Base-by-base conservation (phyloP, 1,140 invertebrate genomes). In the Artemia franciscana region DNA sequence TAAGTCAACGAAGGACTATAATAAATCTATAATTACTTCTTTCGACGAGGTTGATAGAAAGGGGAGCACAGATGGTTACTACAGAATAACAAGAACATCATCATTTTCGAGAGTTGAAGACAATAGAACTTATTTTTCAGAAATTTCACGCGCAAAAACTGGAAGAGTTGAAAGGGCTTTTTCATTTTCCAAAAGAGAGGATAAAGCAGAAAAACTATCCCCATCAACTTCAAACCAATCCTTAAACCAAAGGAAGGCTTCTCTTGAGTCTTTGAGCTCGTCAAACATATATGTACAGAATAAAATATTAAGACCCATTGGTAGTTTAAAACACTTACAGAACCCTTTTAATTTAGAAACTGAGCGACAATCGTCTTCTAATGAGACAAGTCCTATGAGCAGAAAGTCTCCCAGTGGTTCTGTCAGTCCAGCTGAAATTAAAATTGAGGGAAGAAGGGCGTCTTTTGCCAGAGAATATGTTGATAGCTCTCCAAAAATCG, bases 1-100 rank as follows among this genome's bases (percentile, higher is more conserved):
- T 4, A 67, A 65, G 9, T 65, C 66, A 0, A 69, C 65, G 26
- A 66, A 67, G 26, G 23, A 64, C 18, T n/a, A n/a, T n/a, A n/a
- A n/a, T n/a, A n/a, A n/a, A n/a, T n/a, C n/a, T n/a, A n/a, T n/a
- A n/a, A n/a, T n/a, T n/a, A n/a, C n/a, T n/a, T n/a, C n/a, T n/a
- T 63, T 64, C 3, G 66, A 67, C 61, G 63, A 67, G 57, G 26
- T 25, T 24, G 58, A 56, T 26, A 12, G 62, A 61, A 60, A 60
- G 39, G 15, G 21, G 60, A 25, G n/a, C 59, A 58, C n/a, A 25
- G 25, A 58, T 27, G 24, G 26, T 18, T n/a, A 62, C 24, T 5
- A 57, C 59, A 27, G 5, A 15, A 30, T 57, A 51, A 21, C 59
- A n/a, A 56, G 39, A 21, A 62, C 23, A 24, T 24, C 23, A 5